A percentile compares a stretch with the other conserved stretches of the same genome.
Conservation (phyloP, 2,797 vertebrate genomes). For the Luscinia luscinia region DNA sequence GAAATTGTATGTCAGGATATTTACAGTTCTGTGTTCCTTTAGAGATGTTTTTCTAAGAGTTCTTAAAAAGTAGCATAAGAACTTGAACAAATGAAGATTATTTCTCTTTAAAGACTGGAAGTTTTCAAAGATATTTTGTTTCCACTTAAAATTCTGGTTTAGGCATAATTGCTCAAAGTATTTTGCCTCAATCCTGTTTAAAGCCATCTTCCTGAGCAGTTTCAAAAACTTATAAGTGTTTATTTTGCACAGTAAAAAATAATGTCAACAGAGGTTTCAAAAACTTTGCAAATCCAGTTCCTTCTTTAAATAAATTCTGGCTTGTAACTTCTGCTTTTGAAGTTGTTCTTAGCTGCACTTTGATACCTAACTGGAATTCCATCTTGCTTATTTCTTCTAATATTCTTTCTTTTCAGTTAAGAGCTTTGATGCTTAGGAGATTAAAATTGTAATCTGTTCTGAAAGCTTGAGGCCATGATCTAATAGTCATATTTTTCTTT, state of each 20-base stretch:
- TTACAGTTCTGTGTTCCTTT: neutral
- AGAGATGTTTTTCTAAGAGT: neutral
- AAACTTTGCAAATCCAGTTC: neutral
- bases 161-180: neutral
- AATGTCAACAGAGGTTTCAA: neutral
- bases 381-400: neutral
- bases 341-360: neutral
- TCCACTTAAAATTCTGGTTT: neutral
- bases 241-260: neutral
- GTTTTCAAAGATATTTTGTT: neutral
- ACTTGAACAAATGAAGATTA: neutral
- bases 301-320: neutral
- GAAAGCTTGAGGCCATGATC: neutral
- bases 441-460: neutral
- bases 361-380: neutral
- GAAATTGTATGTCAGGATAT: neutral
- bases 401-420: neutral
- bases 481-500: neutral
- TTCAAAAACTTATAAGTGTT: neutral
- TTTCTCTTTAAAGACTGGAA: neutral
- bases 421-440: neutral
- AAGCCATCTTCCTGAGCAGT: neutral
- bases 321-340: neutral
- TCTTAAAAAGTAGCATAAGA: neutral
- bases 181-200: neutral